phyloP scores from a whole-genome alignment of 1,140 invertebrate genomes.

The Choristoneura fumiferana region DNA sequence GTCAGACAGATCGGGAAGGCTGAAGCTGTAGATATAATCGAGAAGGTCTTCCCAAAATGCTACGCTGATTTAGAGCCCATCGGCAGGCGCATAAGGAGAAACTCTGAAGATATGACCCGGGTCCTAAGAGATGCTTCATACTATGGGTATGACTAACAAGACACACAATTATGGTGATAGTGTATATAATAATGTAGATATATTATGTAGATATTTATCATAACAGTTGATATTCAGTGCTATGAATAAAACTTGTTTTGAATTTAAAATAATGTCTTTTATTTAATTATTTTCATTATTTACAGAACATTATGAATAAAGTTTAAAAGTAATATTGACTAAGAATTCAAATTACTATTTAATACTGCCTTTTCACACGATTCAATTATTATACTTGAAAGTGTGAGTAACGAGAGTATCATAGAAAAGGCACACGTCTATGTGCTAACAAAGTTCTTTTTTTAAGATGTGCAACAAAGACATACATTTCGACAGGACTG shows the following conservation, averaged over 20 bases:
- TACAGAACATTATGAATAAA: constrained; percentile 37
- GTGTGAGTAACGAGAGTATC: constrained; percentile 4
- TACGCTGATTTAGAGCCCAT: constrained; percentile 96
- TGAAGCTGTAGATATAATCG: constrained; percentile 88
- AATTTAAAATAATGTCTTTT: constrained; percentile 75
- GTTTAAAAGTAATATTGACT: constrained; percentile 37
- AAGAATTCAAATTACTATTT: constrained; percentile 32
- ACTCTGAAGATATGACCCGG: constrained; percentile 86
- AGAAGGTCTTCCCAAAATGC: constrained; percentile 94
- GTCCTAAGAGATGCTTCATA: constrained; percentile 88
- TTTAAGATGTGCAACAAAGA: no score
- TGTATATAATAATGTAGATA: constrained; percentile 32
- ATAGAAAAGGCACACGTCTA: constrained; percentile 25
- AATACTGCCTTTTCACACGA: constrained; percentile 42
- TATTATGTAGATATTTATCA: constrained; percentile 21
- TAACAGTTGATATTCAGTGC: background rate
- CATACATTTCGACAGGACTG: no score
- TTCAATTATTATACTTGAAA: constrained; percentile 17
- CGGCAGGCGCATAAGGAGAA: constrained; percentile 88
- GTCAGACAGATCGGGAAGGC: constrained; percentile 86
- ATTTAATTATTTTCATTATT: constrained; percentile 61
- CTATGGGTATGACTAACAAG: constrained; percentile 86
- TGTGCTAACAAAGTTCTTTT: no score
- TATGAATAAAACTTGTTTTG: constrained; percentile 40
- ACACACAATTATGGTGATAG: no score